Evolutionary conservation across 37 sponge, comb jelly and placozoan genomes (phyloP), one percentile per base, ranked within the genome.

Genomic region (Halichondria panicea): DNA sequence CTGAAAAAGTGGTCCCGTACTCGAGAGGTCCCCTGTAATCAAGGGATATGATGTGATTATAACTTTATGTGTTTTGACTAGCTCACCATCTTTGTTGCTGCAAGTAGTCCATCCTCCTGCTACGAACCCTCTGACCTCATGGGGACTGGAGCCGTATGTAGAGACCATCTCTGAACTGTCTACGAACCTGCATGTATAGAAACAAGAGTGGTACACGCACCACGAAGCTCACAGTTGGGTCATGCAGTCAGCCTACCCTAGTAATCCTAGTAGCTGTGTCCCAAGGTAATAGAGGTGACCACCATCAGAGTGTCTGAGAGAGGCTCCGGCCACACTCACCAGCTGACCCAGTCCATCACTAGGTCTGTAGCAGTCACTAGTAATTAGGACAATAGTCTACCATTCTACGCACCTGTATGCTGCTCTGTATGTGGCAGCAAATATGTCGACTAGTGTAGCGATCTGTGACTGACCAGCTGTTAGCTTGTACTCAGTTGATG

Each of bases 151-250:
- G 9, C 89, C 89, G 71, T 68, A 88, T 0, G 89, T 88, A 28
- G 68, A 66, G 27, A 82, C 78, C 89, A 88, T 88, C 74, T 88
- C 89, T 24, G 89, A 88, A 12, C 66, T 67, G 63, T 88, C 89
- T 46, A 88, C 70, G 55, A 88, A 56, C 19, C 86, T 85, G 59
- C 32, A 71, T 9, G 7, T 30, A 21, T 27, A 35, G 3, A 18
- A 48, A 48, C n/a, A n/a, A n/a, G n/a, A n/a, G n/a, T n/a, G n/a
- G n/a, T n/a, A n/a, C n/a, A n/a, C n/a, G n/a, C n/a, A n/a, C 52
- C 52, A 15, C 15, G 52, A 18, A 48, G 11, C 52, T 18, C 15
- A 11, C 52, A 48, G 11, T 11, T 11, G 15, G 52, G 11, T 48
- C 11, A 48, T 48, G 52, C 11, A 18, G 52, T 11, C 7, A 27